These are phyloP conservation scores for Coptodon rendalli DNA, from an alignment of 2,113 vertebrate species.

Conservation along the genomic window DNA sequence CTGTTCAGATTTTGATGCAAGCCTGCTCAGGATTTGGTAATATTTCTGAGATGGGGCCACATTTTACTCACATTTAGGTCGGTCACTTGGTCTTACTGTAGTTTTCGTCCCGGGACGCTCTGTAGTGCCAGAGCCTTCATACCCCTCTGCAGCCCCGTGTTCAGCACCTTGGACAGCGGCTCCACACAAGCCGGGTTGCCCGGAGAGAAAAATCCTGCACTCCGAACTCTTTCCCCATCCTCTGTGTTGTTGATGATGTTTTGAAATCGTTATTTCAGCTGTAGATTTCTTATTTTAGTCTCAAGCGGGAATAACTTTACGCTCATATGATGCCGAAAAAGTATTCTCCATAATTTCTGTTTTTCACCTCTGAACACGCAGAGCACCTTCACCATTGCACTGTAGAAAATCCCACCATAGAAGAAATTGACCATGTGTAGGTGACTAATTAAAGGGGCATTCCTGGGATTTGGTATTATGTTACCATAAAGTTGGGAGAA, in stretches of 20 bases:
- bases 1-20: background rate
- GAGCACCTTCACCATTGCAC: background rate
- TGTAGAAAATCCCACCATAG: background rate
- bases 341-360: background rate
- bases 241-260: background rate
- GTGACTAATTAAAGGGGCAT: background rate
- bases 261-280: background rate
- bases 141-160: background rate
- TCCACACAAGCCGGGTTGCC: background rate
- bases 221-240: background rate
- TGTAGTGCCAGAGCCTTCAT: background rate
- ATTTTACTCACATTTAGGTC: background rate
- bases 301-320: background rate
- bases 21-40: background rate
- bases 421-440: background rate
- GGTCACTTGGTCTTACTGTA: background rate
- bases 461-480: background rate
- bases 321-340: background rate
- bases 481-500: background rate
- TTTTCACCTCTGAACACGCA: background rate
- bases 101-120: slow-evolving; percentile 43
- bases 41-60: background rate
- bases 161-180: slow-evolving; percentile 55
- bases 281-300: background rate
- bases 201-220: background rate